Conservation (phyloP, 2,113 vertebrate genomes). For the Excalfactoria chinensis region DNA sequence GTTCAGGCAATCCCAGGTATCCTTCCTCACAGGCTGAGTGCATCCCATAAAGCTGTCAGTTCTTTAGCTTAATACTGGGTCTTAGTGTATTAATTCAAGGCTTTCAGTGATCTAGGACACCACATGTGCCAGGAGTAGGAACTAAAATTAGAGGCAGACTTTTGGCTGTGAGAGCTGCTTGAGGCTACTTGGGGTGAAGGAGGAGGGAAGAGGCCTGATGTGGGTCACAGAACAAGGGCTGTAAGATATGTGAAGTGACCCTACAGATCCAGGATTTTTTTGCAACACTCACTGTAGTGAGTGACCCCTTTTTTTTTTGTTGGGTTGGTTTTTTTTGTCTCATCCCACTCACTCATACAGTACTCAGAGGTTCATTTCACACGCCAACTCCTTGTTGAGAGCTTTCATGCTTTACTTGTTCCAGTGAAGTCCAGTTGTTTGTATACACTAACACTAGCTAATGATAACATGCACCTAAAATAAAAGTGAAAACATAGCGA, state of each 20-base stretch:
- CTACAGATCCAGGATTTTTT: not conserved
- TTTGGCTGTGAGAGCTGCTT: slow-evolving; percentile 66
- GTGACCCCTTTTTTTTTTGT: not conserved
- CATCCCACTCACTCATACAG: not conserved
- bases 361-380: not conserved
- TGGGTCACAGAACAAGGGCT: not conserved
- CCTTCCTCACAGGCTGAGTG: slow-evolving; percentile 32
- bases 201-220: slow-evolving; percentile 7
- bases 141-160: slow-evolving; percentile 78
- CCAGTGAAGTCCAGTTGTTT: not conserved
- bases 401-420: not conserved
- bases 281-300: not conserved
- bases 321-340: not conserved
- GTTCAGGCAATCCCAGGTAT: slow-evolving; percentile 44
- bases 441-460: not conserved
- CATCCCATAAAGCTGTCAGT: slow-evolving; percentile 63
- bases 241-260: not conserved
- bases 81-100: slow-evolving; percentile 73
- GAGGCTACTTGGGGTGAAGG: slow-evolving; percentile 58
- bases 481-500: not conserved
- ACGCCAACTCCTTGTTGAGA: not conserved
- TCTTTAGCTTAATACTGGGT: slow-evolving; percentile 70
- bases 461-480: not conserved
- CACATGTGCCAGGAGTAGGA: slow-evolving; percentile 65
- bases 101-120: slow-evolving; percentile 72